Conservation (phyloP, 2,888 invertebrate species). For the Synergus gifuensis region DNA sequence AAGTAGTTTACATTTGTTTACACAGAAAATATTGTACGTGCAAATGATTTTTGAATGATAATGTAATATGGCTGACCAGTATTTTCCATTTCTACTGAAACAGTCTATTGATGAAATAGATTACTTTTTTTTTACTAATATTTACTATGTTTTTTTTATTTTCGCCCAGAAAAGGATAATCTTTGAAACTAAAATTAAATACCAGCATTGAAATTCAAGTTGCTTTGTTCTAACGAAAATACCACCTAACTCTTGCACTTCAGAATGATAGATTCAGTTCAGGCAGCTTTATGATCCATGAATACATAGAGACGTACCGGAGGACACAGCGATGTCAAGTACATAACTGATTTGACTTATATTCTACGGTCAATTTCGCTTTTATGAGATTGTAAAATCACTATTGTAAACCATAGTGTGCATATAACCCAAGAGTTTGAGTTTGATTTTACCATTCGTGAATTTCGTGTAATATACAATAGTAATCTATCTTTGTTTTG, state of each 20-base stretch:
- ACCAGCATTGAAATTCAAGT: neutral
- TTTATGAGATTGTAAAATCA: constrained; percentile 24
- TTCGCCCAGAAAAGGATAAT: too few species aligned
- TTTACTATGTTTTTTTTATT: too few species aligned
- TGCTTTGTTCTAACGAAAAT: neutral
- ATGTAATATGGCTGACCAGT: too few species aligned
- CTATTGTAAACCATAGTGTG: neutral
- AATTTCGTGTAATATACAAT: neutral
- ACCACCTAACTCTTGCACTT: neutral
- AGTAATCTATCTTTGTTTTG: neutral
- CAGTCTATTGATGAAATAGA: too few species aligned
- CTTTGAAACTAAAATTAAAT: neutral
- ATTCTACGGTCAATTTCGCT: neutral
- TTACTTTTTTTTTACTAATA: too few species aligned
- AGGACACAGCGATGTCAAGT: constrained; percentile 1
- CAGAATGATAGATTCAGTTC: neutral
- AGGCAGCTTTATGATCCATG: constrained; percentile 16
- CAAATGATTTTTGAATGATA: too few species aligned
- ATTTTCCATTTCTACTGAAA: too few species aligned
- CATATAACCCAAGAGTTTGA: neutral
- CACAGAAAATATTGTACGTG: too few species aligned
- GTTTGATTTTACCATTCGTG: neutral
- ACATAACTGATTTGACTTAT: constrained; percentile 18
- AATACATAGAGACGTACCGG: neutral
- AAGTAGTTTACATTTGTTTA: too few species aligned